phyloP scores from a whole-genome alignment of 2,888 invertebrate species.

The Asteroscopus sphinx region DNA sequence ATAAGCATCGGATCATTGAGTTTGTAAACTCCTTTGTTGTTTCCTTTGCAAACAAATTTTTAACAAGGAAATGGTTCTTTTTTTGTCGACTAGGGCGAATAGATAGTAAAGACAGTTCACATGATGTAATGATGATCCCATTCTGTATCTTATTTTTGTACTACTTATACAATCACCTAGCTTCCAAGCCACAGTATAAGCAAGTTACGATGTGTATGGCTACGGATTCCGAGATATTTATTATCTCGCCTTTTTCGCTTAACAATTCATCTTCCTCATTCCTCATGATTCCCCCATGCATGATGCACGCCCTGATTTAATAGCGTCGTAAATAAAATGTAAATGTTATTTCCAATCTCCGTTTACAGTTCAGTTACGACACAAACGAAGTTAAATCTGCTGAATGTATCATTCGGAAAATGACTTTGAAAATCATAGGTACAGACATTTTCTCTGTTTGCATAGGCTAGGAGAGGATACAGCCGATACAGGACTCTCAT shows the following conservation, averaged over 20 bases:
- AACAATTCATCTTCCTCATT: constrained; percentile 46
- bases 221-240: constrained; percentile 8
- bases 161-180: too few relatives aligned
- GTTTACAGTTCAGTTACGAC: constrained; percentile 28
- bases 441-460: background rate
- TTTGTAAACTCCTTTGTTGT: too few relatives aligned
- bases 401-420: constrained; percentile 14
- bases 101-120: too few relatives aligned
- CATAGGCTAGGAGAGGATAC: background rate
- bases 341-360: constrained; percentile 42
- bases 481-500: too few relatives aligned
- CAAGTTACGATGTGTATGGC: constrained; percentile 6
- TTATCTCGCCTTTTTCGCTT: constrained; percentile 21
- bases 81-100: too few relatives aligned
- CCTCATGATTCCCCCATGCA: constrained; percentile 38
- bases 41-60: too few relatives aligned
- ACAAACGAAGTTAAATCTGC: constrained; percentile 3
- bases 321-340: constrained; percentile 31
- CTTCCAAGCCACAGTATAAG: too few relatives aligned
- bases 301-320: constrained; percentile 39
- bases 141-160: too few relatives aligned
- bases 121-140: too few relatives aligned
- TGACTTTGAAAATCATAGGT: constrained; percentile 3
- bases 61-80: too few relatives aligned
- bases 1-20: too few relatives aligned